Percentiles rank a stretch among this genome's conserved stretches.
Conservation (phyloP, 2,113 vertebrate genomes). For the Amphiprion ocellaris region DNA sequence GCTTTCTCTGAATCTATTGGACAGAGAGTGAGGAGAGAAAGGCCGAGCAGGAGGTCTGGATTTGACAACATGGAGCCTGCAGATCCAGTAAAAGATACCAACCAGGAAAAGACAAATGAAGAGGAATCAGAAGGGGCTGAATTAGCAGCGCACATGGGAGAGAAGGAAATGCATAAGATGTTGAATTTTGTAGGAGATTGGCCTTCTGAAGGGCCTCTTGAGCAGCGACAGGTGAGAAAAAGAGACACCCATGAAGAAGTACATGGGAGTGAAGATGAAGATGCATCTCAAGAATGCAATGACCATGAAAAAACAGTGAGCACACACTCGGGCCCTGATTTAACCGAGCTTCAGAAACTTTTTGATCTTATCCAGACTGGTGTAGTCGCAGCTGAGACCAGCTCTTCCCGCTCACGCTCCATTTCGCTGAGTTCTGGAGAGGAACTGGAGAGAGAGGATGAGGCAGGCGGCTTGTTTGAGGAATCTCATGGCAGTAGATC, state of each 20-base stretch:
- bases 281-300: constrained; percentile 12
- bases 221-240: constrained; percentile 85
- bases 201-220: constrained; percentile 88
- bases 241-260: constrained; percentile 44
- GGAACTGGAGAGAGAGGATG: constrained; percentile 19
- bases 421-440: constrained; percentile 39
- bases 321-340: constrained; percentile 19
- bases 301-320: constrained; percentile 8
- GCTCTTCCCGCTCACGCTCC: constrained; percentile 35
- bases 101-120: constrained; percentile 30
- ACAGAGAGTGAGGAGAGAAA: constrained; percentile 80
- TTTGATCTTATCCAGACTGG: constrained; percentile 80
- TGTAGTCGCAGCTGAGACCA: constrained; percentile 1
- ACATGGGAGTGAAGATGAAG: constrained; percentile 22
- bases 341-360: constrained; percentile 79
- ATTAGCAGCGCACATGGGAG: constrained; percentile 11
- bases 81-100: constrained; percentile 57
- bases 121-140: neutral
- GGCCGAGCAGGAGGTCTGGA: constrained; percentile 50
- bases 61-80: constrained; percentile 49
- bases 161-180: constrained; percentile 56
- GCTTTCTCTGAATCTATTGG: constrained; percentile 80
- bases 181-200: constrained; percentile 93
- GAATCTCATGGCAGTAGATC: constrained; percentile 11
- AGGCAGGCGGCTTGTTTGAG: constrained; percentile 9